Percentiles rank a stretch among this genome's conserved stretches.
phyloP scores from a whole-genome alignment of 2,797 vertebrate species.

The Adelosebastes latens region DNA sequence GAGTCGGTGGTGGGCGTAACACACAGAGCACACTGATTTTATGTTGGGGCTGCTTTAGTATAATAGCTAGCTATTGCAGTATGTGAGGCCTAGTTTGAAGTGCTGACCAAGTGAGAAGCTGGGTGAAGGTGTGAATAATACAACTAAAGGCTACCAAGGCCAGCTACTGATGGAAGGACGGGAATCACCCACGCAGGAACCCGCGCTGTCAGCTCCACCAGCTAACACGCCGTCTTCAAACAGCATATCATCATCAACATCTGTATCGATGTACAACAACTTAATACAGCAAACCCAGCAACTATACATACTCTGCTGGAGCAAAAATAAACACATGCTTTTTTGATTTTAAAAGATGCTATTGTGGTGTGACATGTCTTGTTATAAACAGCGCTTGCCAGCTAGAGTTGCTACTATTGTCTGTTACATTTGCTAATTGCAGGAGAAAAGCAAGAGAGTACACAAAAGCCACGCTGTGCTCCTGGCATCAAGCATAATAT shows the following conservation, averaged over 20 bases:
- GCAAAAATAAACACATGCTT: slow-evolving; percentile 12
- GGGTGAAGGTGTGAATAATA: slow-evolving; percentile 69
- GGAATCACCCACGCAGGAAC: slow-evolving; percentile 30
- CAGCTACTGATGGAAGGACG: slow-evolving; percentile 20
- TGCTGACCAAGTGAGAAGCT: slow-evolving; percentile 39
- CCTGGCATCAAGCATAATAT: slow-evolving; percentile 28
- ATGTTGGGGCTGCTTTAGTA: slow-evolving; percentile 1
- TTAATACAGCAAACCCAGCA: slow-evolving; percentile 1
- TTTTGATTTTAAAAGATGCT: slow-evolving; percentile 27
- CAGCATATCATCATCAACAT: slow-evolving; percentile 35
- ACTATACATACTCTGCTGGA: background rate
- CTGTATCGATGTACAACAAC: slow-evolving; percentile 30
- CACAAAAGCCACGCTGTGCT: slow-evolving; percentile 35
- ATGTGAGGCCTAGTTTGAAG: slow-evolving; percentile 30
- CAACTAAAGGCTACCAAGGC: slow-evolving; percentile 47
- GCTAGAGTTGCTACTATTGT: slow-evolving; percentile 17
- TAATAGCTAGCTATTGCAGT: slow-evolving; percentile 9
- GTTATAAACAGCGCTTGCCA: slow-evolving; percentile 23
- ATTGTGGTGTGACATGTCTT: slow-evolving; percentile 11
- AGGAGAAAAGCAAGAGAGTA: slow-evolving; percentile 29
- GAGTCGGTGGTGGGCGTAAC: slow-evolving; percentile 29
- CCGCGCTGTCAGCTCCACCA: slow-evolving; percentile 27
- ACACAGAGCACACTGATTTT: slow-evolving; percentile 14
- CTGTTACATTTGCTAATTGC: slow-evolving; percentile 42
- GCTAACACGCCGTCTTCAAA: slow-evolving; percentile 41